Evolutionary conservation across 37 sponge, comb jelly and placozoan species (phyloP).

Genomic region (Aplysina aerophoba): DNA sequence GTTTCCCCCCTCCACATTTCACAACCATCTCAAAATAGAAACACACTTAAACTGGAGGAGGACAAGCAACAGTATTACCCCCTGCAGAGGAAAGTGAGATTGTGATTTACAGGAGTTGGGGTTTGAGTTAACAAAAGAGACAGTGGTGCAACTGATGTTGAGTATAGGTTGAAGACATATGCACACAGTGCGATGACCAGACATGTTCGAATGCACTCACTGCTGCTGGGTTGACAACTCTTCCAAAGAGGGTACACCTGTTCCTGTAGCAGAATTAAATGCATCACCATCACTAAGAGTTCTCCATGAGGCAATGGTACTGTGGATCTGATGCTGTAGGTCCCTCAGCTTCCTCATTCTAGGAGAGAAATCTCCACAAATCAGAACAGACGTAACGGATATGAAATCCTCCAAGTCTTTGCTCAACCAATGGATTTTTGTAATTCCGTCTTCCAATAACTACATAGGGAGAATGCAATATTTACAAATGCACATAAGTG

Average conservation of each 20-base stretch:
- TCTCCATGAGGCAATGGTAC: background rate
- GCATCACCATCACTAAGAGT: background rate
- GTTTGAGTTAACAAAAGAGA: too few species aligned
- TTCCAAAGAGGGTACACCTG: background rate
- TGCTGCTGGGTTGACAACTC: background rate
- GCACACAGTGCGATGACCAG: too few species aligned
- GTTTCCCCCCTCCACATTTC: too few species aligned
- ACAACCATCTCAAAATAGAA: too few species aligned
- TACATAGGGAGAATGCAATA: background rate
- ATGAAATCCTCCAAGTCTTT: slow-evolving; percentile 26
- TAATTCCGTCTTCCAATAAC: slow-evolving; percentile 3
- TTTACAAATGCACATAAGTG: too few species aligned
- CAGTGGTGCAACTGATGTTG: too few species aligned
- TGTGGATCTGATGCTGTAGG: background rate
- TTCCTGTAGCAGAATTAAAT: background rate
- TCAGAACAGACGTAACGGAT: slow-evolving; percentile 4
- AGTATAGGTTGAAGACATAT: too few species aligned
- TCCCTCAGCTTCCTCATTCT: background rate
- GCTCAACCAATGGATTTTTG: slow-evolving; percentile 6
- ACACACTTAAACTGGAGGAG: too few species aligned
- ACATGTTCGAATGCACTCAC: background rate
- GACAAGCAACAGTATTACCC: too few species aligned
- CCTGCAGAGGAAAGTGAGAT: too few species aligned
- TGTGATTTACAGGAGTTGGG: too few species aligned
- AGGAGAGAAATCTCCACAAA: slow-evolving; percentile 16